Conservation (phyloP, 2,113 vertebrate genomes). For the Ochotona princeps region DNA sequence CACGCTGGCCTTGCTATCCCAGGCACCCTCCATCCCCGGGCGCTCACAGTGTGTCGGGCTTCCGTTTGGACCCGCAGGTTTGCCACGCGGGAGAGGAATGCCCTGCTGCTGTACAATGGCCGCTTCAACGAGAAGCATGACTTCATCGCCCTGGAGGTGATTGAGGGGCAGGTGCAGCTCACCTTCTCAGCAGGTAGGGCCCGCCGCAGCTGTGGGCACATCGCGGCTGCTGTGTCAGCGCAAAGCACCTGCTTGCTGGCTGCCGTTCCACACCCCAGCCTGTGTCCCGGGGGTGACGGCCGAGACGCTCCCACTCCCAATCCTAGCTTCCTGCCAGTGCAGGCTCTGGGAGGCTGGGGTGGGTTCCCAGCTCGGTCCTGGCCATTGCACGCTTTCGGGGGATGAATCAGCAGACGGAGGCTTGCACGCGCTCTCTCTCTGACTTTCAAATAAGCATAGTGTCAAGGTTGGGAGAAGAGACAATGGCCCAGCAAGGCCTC, state of each 20-base stretch:
- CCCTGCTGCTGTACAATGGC: slow-evolving; percentile 96
- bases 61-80: slow-evolving; percentile 87
- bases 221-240: too few species aligned
- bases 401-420: too few species aligned
- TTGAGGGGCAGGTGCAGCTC: slow-evolving; percentile 97
- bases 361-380: too few species aligned
- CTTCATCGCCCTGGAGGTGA: slow-evolving; percentile 97
- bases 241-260: accelerated
- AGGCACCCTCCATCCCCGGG: accelerated
- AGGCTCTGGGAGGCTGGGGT: too few species aligned
- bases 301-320: too few species aligned
- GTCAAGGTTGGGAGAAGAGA: accelerated
- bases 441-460: too few species aligned
- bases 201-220: accelerated
- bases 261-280: accelerated
- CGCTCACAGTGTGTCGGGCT: accelerated
- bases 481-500: accelerated
- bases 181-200: slow-evolving; percentile 96
- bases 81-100: slow-evolving; percentile 93
- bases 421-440: too few species aligned
- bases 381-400: too few species aligned
- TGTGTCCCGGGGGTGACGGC: accelerated
- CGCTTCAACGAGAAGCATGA: slow-evolving; percentile 98
- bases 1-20: background rate
- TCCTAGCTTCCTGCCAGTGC: too few species aligned